A percentile compares a stretch with the other conserved stretches of the same genome.
phyloP scores from a whole-genome alignment of 2,113 vertebrate species.

The Elaphurus davidianus region DNA sequence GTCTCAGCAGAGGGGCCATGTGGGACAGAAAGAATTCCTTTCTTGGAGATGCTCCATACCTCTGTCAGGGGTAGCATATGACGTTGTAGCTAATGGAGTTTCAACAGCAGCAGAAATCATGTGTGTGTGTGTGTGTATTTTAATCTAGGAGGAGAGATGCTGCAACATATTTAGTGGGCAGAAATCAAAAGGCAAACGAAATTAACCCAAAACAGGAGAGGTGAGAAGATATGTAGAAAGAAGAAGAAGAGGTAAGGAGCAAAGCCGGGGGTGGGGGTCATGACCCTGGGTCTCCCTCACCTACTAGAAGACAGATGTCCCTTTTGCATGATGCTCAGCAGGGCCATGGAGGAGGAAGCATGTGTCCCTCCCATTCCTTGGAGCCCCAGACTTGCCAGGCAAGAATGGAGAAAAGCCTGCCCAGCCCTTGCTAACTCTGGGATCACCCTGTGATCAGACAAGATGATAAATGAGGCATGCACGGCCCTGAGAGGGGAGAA shows the following conservation, averaged over 20 bases:
- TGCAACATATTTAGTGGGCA: neutral
- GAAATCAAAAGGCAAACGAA: neutral
- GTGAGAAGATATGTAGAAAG: neutral
- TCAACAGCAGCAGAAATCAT: neutral
- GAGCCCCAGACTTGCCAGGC: fast-evolving
- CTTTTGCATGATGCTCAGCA: no score
- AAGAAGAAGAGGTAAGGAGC: neutral
- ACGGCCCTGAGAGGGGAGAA: fast-evolving
- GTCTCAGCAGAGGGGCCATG: fast-evolving
- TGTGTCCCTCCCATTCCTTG: neutral
- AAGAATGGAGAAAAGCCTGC: neutral
- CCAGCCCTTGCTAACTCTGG: neutral
- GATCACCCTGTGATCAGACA: neutral
- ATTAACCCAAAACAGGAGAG: neutral
- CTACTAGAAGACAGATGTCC: fast-evolving
- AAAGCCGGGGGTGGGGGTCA: neutral
- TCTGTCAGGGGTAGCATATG: neutral
- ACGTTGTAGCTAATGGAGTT: neutral
- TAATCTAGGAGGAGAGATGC: neutral
- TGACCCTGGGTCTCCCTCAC: neutral
- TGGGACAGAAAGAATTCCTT: neutral
- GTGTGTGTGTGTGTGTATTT: neutral
- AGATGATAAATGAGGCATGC: neutral
- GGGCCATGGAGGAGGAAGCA: neutral
- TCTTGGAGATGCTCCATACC: neutral